Conservation (phyloP, 2,888 invertebrate species). For the Mechanitis messenoides region DNA sequence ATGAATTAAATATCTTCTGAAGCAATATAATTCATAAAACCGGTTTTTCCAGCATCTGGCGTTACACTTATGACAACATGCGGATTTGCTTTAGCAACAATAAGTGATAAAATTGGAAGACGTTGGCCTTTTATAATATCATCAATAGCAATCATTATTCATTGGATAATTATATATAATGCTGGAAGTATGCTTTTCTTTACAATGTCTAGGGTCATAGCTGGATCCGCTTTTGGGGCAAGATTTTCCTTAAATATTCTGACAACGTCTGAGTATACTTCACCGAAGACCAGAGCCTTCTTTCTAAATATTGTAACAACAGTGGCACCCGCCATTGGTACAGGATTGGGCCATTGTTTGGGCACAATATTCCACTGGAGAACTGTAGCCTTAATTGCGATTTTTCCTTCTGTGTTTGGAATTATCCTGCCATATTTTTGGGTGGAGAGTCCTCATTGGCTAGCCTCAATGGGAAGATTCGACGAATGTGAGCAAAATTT, state of each 20-base stretch:
- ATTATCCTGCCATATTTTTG: constrained; percentile 24
- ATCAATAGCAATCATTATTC: constrained; percentile 16
- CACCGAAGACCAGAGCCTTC: constrained; percentile 21
- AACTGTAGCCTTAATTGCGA: constrained; percentile 24
- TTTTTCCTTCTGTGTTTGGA: constrained; percentile 18
- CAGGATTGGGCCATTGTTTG: constrained; percentile 21
- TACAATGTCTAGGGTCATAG: constrained; percentile 23
- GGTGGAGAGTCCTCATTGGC: constrained; percentile 31
- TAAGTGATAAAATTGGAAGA: constrained; percentile 25
- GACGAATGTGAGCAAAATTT: constrained; percentile 25
- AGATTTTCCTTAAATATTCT: constrained; percentile 15
- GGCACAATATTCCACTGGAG: constrained; percentile 28
- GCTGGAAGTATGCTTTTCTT: constrained; percentile 15
- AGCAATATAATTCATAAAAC: not conserved
- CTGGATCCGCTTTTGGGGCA: constrained; percentile 22
- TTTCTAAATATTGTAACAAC: constrained; percentile 24
- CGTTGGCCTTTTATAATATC: constrained; percentile 19
- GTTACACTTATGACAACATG: constrained; percentile 12
- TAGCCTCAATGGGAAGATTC: constrained; percentile 30
- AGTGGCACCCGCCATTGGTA: constrained; percentile 25
- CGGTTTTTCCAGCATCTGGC: constrained; percentile 21
- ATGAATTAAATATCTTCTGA: too few species aligned
- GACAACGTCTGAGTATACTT: constrained; percentile 23
- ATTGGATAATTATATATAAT: constrained; percentile 25
- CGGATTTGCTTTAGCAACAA: constrained; percentile 20